Base-by-base conservation (phyloP, 1,140 invertebrate species). In the Melitaea cinxia region DNA sequence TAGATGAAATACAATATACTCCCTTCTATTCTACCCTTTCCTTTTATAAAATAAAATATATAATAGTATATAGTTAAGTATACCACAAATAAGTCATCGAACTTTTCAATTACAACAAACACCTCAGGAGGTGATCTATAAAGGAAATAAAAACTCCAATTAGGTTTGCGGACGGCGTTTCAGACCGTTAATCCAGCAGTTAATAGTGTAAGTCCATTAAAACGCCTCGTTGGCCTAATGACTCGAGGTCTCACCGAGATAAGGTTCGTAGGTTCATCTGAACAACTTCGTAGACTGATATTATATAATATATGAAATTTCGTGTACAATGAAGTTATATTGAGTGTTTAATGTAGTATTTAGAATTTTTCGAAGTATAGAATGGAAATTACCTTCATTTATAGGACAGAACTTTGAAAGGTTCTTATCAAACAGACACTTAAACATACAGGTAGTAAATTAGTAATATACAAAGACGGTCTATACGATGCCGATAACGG, bases 121-220 rank as follows among this genome's bases (percentile, higher is more conserved):
- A 64, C 26, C 63, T 65, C 54, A 65, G 21, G 30, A 58, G 63
- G 35, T 65, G 63, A 65, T 65, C 63, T 65, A 59, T 65, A 65
- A 57, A 59, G 55, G 63, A 47, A 65, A 65, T 65, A 65, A 65
- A 65, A 65, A 65, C 33, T 58, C 63, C 63, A 59, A 65, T 65
- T 65, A 65, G 26, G 62, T 65, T 52, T 59, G 63, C 63, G 63
- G 63, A 19, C 52, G 39, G 15, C 47, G 47, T 68, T 57, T 49
- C 53, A 50, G 59, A 37, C 54, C 65, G 65, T 68, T 68, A 62
- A 68, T 62, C 65, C 58, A 17, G 19, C 58, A 58, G 65, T 57
- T 68, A 62, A 68, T 68, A 68, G 53, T 68, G 65, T 62, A 62
- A 65, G 63, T 65, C 63, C 63, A 65, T 65, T 65, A 65, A 65